A percentile compares a stretch with the other conserved stretches of the same genome.
These are phyloP conservation scores for Psephotus haematonotus DNA, from an alignment of 2,113 vertebrate genomes.

Conservation along the genomic window DNA sequence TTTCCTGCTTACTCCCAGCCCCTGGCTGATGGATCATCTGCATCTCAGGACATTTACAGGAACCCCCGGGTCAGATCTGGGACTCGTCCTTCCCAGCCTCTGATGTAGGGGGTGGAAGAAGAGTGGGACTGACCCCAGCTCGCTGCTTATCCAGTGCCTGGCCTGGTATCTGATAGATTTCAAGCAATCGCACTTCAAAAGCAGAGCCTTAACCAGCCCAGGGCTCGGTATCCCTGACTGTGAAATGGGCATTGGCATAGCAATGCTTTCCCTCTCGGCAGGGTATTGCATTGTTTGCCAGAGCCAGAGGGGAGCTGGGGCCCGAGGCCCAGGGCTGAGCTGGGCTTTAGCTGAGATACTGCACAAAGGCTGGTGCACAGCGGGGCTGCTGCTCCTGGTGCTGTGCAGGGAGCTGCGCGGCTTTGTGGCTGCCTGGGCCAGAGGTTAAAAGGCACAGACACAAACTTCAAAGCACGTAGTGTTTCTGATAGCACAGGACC, in stretches of 20 bases:
- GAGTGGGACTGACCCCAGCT: neutral
- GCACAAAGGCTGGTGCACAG: neutral
- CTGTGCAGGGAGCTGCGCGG: accelerated
- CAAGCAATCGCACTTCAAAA: neutral
- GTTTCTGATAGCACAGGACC: neutral
- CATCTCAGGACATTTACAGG: neutral
- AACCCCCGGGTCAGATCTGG: accelerated
- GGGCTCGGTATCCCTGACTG: neutral
- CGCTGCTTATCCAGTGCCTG: accelerated
- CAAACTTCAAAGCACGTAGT: neutral
- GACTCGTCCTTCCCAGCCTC: neutral
- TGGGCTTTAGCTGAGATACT: neutral
- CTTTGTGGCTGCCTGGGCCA: neutral
- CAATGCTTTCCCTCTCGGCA: neutral
- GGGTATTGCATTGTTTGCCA: neutral
- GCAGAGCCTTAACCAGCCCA: neutral
- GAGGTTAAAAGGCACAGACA: neutral
- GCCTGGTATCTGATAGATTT: neutral
- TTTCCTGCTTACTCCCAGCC: neutral
- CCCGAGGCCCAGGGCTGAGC: neutral
- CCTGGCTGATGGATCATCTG: neutral
- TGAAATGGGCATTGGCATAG: neutral
- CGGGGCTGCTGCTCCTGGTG: neutral
- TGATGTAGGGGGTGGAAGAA: accelerated
- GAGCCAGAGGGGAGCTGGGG: neutral